Evolutionary conservation across 2,888 invertebrate genomes (phyloP).

Genomic region (Cheilosia impressa): DNA sequence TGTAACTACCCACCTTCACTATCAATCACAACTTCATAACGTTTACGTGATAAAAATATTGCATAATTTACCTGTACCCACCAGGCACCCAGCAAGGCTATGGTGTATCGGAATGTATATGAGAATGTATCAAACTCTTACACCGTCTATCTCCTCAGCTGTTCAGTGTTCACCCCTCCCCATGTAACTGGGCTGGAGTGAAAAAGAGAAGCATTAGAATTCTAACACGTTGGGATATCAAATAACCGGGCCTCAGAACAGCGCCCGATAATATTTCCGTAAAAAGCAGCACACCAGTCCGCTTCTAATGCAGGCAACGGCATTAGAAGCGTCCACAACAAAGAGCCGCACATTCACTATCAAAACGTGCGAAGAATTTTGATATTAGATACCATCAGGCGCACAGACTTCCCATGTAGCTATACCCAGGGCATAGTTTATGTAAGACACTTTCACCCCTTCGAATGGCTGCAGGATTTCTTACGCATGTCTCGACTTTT

Average conservation of each 20-base stretch:
- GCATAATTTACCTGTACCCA: conserved; percentile 83
- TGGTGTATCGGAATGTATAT: conserved; percentile 64
- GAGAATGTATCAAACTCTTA: background rate
- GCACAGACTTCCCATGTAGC: conserved; percentile 74
- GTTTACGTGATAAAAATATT: conserved; percentile 79
- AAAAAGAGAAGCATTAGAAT: conserved; percentile 47
- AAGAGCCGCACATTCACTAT: conserved; percentile 78
- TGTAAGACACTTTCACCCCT: conserved; percentile 17
- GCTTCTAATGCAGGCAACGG: conserved; percentile 53
- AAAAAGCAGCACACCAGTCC: background rate
- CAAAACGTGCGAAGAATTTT: conserved; percentile 81
- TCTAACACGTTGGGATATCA: conserved; percentile 67
- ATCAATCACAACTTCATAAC: conserved; percentile 54
- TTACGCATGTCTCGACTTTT: conserved; percentile 64
- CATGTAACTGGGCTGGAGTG: background rate
- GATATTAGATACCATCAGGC: conserved; percentile 82
- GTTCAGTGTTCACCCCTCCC: background rate
- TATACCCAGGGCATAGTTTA: background rate
- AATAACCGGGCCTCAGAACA: conserved; percentile 64
- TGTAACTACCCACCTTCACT: conserved; percentile 1
- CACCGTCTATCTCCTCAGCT: background rate
- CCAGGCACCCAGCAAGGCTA: conserved; percentile 80
- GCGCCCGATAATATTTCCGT: background rate
- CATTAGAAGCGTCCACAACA: conserved; percentile 44
- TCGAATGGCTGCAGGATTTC: conserved; percentile 11